Base-by-base conservation (phyloP, 2,797 vertebrate species). In the Artibeus lituratus region DNA sequence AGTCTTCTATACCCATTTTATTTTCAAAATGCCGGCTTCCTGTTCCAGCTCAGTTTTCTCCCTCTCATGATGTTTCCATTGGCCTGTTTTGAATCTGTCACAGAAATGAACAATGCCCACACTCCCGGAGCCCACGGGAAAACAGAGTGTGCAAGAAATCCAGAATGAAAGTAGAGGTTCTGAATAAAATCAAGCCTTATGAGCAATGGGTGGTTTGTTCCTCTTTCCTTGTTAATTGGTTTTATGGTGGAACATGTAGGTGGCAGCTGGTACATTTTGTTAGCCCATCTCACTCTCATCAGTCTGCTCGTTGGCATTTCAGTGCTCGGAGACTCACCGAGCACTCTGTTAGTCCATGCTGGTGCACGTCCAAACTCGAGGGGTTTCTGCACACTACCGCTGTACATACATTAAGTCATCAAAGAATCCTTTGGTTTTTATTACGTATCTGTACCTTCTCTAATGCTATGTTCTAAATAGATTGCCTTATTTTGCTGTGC, bases 11-110 rank as follows among this genome's bases (percentile, higher is more conserved):
- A 42, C 39, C 39, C 73, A 80, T 85, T 90, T 81, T 70, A n/a
- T 94, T 94, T 90, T 51, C 77, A 65, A 90, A 88, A 94, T 84
- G 55, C 29, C 51, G 67, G 32, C 53, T 87, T 95, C 88, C 44
- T 67, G 44, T 73, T 69, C 32, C 32, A 51, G 37, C 55, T 70
- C 57, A 55, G 92, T 76, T 74, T 69, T 32, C 15, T 29, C 57
- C 42, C 49, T 24, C n/a, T 91, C 32, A 2, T 77, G 67, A 42
- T 87, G 24, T 59, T 96, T 94, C 73, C 53, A 82, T 82, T 97
- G 93, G 37, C 10, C 77, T 76, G 32, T 88, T 94, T 62, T 55
- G 62, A 94, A 55, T 90, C 78, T 94, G 74, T 85, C 90, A 77
- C 47, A 37, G 37, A 74, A 94, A 91, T 55, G 51, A 95, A 86